Conservation (phyloP, 2,888 invertebrate species). For the Esperia sulphurella region DNA sequence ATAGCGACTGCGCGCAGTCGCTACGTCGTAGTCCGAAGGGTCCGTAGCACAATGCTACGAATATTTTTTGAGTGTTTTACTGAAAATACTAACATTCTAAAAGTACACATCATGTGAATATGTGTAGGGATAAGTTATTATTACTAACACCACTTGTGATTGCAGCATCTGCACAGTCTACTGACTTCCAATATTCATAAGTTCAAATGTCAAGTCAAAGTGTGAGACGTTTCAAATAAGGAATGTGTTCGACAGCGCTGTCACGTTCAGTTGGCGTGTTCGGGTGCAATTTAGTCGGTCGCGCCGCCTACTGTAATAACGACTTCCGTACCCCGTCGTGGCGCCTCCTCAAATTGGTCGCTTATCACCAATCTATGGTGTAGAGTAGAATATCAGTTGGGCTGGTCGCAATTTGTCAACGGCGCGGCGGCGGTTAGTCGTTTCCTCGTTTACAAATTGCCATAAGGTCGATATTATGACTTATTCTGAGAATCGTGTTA, state of each 20-base stretch:
- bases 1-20: too few relatives aligned
- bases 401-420: conserved; percentile 71
- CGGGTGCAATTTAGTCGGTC: conserved; percentile 71
- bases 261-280: conserved; percentile 77
- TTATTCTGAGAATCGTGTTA: conserved; percentile 11
- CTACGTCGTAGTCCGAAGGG: too few relatives aligned
- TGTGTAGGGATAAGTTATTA: too few relatives aligned
- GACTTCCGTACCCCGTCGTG: conserved; percentile 77
- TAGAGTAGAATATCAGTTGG: conserved; percentile 69
- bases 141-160: background rate
- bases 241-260: conserved; percentile 75
- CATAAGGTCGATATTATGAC: conserved; percentile 16
- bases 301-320: conserved; percentile 78
- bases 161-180: background rate
- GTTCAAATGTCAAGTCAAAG: conserved; percentile 51
- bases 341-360: conserved; percentile 79
- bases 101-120: too few relatives aligned
- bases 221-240: conserved; percentile 70
- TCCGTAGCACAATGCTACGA: too few relatives aligned
- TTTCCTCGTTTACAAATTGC: conserved; percentile 51
- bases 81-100: too few relatives aligned
- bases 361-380: conserved; percentile 77
- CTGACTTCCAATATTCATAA: conserved; percentile 41
- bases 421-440: conserved; percentile 39
- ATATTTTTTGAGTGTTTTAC: too few relatives aligned